Evolutionary conservation across 2,797 vertebrate genomes (phyloP), one percentile per base, ranked within the genome.

Genomic region (Myotis findleyi): DNA sequence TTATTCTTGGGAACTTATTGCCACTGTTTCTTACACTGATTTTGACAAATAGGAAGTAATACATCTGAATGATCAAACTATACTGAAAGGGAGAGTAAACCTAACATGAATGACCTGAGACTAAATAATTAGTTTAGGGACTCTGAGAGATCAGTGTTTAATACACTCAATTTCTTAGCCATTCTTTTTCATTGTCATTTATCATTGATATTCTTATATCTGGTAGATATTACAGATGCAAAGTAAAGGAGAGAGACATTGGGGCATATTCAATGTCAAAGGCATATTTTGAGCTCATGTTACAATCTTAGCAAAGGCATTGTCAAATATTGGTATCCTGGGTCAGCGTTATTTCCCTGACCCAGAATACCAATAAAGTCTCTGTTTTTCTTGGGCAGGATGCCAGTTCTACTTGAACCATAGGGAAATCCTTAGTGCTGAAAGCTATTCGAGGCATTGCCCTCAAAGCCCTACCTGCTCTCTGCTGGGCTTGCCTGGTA

Each of bases 71-170:
- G n/a, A 95, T 86, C 41, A 92, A 93, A 88, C 72, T 81, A 91
- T 6, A 87, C 62, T 57, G 10, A 75, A 62, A 93, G 30, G 2
- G 53, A 73, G 4, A 87, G 17, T 81, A 68, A 91, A 85, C n/a
- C 25, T 84, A 85, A 92, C 16, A 49, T 68, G 20, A 91, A 96
- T 95, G 89, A 77, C 25, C 44, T 86, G 47, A 90, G 82, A 94
- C 59, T 89, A 82, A 68, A 89, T 91, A 91, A 95, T 95, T 95
- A 95, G 71, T 47, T 96, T 79, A 80, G 62, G 25, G 44, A 12
- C 30, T 80, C 68, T 68, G 20, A 25, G 80, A 95, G 44, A 95
- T 89, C 36, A 95, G 73, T 93, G 33, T 83, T 96, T 93, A 77
- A 93, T 89, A 53, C 0, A 69, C 9, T 93, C 14, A 95, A 27